These are phyloP conservation scores for Pristionchus entomophagus DNA, from an alignment of 2,888 invertebrate species.

Conservation along the genomic window DNA sequence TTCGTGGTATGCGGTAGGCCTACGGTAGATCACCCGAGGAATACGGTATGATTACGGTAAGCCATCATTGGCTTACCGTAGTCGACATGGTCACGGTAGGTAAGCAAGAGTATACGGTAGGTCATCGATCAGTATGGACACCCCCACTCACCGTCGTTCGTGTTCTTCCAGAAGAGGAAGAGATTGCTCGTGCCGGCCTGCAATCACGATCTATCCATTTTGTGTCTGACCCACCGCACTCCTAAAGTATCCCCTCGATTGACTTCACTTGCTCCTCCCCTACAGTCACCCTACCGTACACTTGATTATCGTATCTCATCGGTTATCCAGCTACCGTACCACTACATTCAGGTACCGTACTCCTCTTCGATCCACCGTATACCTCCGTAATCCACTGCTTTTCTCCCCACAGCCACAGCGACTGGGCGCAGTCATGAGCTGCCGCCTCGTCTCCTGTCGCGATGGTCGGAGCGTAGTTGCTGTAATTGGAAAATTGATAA, in stretches of 20 bases:
- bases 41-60: too few relatives aligned
- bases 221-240: background rate
- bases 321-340: too few relatives aligned
- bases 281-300: too few relatives aligned
- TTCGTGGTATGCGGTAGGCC: too few relatives aligned
- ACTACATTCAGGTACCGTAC: background rate
- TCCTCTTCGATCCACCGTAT: background rate
- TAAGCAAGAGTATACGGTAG: too few relatives aligned
- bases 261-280: too few relatives aligned
- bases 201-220: background rate
- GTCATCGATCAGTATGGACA: too few relatives aligned
- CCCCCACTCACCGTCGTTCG: conserved; percentile 85
- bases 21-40: background rate
- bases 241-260: too few relatives aligned
- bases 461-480: conserved; percentile 79
- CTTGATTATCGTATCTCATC: too few relatives aligned
- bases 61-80: too few relatives aligned
- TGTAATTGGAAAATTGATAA: too few relatives aligned
- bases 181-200: conserved; percentile 92
- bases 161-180: conserved; percentile 88
- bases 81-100: too few relatives aligned
- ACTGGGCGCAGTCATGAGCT: conserved; percentile 90
- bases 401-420: conserved; percentile 92
- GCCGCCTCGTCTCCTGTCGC: conserved; percentile 81
- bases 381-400: conserved; percentile 94